Percentiles rank a stretch among this genome's conserved stretches.
phyloP scores from a whole-genome alignment of 2,888 invertebrate species.

The Netelia virgata region DNA sequence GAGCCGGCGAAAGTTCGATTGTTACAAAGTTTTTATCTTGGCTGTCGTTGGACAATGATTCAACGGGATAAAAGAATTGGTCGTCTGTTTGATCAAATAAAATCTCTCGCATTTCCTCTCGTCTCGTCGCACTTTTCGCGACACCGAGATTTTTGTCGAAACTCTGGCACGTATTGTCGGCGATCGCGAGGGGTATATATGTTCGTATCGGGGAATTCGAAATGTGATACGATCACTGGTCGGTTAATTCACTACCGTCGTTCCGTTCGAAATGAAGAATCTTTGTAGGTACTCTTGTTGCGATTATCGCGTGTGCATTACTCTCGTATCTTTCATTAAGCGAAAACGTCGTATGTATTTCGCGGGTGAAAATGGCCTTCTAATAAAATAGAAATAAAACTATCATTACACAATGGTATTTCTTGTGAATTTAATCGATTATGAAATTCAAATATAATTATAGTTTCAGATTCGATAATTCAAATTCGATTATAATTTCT shows the following conservation, averaged over 20 bases:
- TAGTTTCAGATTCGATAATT: too few relatives aligned
- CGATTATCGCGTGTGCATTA: conserved; percentile 4
- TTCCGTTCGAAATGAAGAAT: conserved; percentile 64
- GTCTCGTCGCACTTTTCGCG: too few relatives aligned
- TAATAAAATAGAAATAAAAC: too few relatives aligned
- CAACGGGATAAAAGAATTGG: too few relatives aligned
- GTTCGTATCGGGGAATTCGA: not conserved
- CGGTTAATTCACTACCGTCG: conserved; percentile 50
- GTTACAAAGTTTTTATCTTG: too few relatives aligned
- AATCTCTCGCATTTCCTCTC: too few relatives aligned
- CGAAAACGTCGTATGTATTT: conserved; percentile 11
- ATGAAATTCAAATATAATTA: not conserved
- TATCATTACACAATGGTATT: too few relatives aligned
- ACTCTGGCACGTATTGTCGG: not conserved
- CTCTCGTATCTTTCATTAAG: conserved; percentile 28
- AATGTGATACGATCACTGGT: not conserved
- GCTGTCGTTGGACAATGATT: too few relatives aligned
- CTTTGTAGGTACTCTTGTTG: conserved; percentile 30
- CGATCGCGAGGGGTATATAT: not conserved
- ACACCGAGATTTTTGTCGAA: not conserved
- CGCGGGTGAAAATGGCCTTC: too few relatives aligned
- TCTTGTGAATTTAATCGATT: too few relatives aligned
- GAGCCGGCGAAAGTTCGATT: not conserved
- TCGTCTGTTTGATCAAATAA: too few relatives aligned
- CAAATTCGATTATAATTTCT: too few relatives aligned